phyloP scores from a whole-genome alignment of 2,888 invertebrate species.

The Callosobruchus maculatus region DNA sequence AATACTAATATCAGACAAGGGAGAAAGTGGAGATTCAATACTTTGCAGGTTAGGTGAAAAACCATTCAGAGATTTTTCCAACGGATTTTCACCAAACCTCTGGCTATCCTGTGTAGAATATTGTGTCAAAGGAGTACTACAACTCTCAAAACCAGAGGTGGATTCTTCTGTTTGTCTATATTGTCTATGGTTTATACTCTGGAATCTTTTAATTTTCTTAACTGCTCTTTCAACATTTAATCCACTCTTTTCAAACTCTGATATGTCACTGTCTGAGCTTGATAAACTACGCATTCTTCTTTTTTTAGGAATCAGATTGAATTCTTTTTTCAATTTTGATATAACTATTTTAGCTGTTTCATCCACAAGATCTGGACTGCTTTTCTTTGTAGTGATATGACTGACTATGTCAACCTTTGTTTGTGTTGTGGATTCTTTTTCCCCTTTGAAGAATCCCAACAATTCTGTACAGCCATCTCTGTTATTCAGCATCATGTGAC shows the following conservation, averaged over 20 bases:
- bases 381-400: not conserved
- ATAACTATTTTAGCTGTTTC: slow-evolving; percentile 1
- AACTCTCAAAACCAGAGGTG: not conserved
- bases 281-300: not conserved
- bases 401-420: not conserved
- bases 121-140: not conserved
- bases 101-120: not conserved
- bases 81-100: not conserved
- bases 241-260: not conserved
- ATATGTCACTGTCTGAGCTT: not conserved
- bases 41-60: not conserved
- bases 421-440: slow-evolving; percentile 20
- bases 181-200: no score
- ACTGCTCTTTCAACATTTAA: not conserved
- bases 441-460: slow-evolving; percentile 26
- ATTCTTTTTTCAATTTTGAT: not conserved
- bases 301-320: not conserved
- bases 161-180: not conserved
- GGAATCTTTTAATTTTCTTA: not conserved
- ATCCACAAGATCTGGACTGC: not conserved
- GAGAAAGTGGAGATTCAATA: not conserved
- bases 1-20: not conserved
- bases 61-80: not conserved
- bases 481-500: slow-evolving; percentile 16
- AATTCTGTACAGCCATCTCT: slow-evolving; percentile 14